Base-by-base conservation (phyloP, 2,113 vertebrate species). In the Laticauda laticaudata region DNA sequence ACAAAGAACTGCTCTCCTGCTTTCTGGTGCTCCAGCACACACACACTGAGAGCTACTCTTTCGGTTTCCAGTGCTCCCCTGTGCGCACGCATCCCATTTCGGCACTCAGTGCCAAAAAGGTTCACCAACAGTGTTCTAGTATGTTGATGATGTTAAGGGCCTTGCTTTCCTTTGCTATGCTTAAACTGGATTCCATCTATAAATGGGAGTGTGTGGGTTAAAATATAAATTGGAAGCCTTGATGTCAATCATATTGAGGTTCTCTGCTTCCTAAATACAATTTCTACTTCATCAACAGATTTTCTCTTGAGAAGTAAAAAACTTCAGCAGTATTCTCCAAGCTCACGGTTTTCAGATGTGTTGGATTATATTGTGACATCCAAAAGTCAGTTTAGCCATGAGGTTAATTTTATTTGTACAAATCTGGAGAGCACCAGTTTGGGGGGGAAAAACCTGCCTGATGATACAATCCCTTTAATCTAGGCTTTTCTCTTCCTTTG, bases 361-460 rank as follows among this genome's bases (percentile, higher is more conserved):
- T 90, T 45, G 29, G 20, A 34, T 20, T 90, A 18, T 43, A 61
- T 20, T 4, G 29, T 18, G 26, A 4, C 54, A 57, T 57, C 15
- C 1, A n/a, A 34, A 88, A 59, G 26, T 53, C 86, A 54, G 26
- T 8, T 0, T 54, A 26, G 86, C 86, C 48, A 90, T 34, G 53
- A 90, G 11, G 14, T 15, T 45, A 64, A 26, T n/a, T 90, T 14
- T 11, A 61, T 18, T 48, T 43, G 9, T 26, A 29, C 7, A 26
- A 43, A 59, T 45, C 39, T 45, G 57, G 23, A 90, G 4, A 20
- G 11, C 88, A 24, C 43, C 9, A 45, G 12, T 1, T 64, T 20
- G 6, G 5, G 5, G 0, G 29, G 9, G 0, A 0, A 5, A 9
- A 8, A 5, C 3, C 3, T 39, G 34, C 23, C 20, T 15, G 10